phyloP scores from a whole-genome alignment of 2,888 invertebrate genomes.

The Dryococelus australis region DNA sequence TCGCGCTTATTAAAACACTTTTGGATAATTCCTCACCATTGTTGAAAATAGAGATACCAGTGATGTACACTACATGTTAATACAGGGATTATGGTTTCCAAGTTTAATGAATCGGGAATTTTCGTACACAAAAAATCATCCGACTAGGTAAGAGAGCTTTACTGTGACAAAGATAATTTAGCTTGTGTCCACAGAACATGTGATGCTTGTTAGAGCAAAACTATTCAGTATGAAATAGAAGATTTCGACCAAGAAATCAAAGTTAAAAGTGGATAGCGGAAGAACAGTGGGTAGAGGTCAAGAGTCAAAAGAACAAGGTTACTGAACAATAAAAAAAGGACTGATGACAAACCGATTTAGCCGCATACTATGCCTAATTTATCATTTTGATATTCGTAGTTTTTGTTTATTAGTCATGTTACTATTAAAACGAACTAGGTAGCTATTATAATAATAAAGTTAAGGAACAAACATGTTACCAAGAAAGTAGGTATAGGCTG shows the following conservation, averaged over 20 bases:
- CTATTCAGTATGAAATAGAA: background rate
- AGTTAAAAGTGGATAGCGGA: background rate
- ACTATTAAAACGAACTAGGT: no score
- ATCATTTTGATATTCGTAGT: no score
- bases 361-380: no score
- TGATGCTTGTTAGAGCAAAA: conserved; percentile 13
- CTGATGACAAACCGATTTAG: no score
- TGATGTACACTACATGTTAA: conserved; percentile 43
- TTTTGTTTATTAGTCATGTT: no score
- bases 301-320: background rate
- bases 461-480: no score
- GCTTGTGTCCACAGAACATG: conserved; percentile 25
- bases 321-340: background rate
- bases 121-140: conserved; percentile 35
- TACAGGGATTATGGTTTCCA: conserved; percentile 39
- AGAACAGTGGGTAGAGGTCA: background rate
- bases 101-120: conserved; percentile 36
- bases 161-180: conserved; percentile 40
- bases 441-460: no score
- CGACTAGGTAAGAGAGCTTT: conserved; percentile 36
- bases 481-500: no score
- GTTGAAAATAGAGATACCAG: conserved; percentile 45
- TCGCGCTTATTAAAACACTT: conserved; percentile 45
- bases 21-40: conserved; percentile 43
- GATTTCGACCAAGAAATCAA: background rate